Conservation (phyloP, 1,140 invertebrate genomes). For the Carposina sasakii region DNA sequence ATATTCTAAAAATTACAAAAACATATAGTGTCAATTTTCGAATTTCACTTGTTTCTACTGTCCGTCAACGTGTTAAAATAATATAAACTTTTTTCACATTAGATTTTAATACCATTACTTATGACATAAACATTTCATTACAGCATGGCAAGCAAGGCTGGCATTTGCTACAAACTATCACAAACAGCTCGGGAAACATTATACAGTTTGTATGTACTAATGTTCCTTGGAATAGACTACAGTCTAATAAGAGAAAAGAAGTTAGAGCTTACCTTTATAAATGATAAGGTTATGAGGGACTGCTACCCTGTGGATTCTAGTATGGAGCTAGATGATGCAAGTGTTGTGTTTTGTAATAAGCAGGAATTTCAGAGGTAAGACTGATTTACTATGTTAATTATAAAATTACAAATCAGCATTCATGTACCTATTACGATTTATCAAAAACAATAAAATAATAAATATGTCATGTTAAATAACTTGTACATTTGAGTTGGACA, state of each 20-base stretch:
- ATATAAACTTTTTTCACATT: too few relatives aligned
- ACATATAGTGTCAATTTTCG: too few relatives aligned
- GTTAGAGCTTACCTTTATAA: slow-evolving; percentile 41
- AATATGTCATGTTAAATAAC: too few relatives aligned
- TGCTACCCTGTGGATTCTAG: slow-evolving; percentile 41
- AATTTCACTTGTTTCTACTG: too few relatives aligned
- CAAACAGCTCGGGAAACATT: slow-evolving; percentile 32
- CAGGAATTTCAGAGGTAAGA: slow-evolving; percentile 45
- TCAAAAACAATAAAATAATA: too few relatives aligned
- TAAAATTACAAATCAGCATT: too few relatives aligned
- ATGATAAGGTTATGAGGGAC: slow-evolving; percentile 44
- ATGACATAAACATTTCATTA: slow-evolving; percentile 21
- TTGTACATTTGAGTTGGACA: too few relatives aligned
- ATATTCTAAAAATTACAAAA: too few relatives aligned
- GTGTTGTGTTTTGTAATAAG: slow-evolving; percentile 42
- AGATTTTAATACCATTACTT: too few relatives aligned
- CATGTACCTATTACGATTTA: too few relatives aligned
- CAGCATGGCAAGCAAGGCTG: slow-evolving; percentile 40
- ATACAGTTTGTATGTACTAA: slow-evolving; percentile 41
- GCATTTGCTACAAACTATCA: slow-evolving; percentile 43
- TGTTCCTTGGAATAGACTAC: slow-evolving; percentile 52
- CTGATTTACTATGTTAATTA: too few relatives aligned
- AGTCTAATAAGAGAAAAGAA: slow-evolving; percentile 43
- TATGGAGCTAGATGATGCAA: slow-evolving; percentile 45
- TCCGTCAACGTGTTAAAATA: too few relatives aligned